These are phyloP conservation scores for Rhinopomastus cyanomelas DNA, from an alignment of 2,113 vertebrate species.

Conservation along the genomic window DNA sequence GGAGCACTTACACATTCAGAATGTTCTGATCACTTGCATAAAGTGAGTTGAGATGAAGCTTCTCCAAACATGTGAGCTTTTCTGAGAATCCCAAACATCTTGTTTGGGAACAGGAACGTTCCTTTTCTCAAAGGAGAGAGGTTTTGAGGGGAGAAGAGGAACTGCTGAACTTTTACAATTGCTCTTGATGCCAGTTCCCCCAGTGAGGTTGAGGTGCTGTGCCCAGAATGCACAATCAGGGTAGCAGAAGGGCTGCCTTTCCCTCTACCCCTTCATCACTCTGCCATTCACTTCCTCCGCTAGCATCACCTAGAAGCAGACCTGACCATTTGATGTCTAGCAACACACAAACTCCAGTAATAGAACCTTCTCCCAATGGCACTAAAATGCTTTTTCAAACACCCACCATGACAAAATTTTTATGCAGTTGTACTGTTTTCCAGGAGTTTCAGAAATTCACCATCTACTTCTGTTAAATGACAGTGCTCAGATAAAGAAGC, in stretches of 20 bases:
- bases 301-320: slow-evolving; percentile 48
- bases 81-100: background rate
- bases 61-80: background rate
- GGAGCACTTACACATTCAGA: background rate
- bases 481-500: background rate
- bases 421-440: background rate
- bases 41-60: background rate
- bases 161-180: slow-evolving; percentile 22
- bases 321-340: slow-evolving; percentile 16
- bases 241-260: slow-evolving; percentile 15
- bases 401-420: background rate
- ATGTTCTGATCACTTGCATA: background rate
- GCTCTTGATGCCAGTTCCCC: slow-evolving; percentile 35
- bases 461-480: background rate
- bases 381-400: background rate
- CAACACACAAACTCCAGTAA: background rate
- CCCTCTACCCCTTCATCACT: slow-evolving; percentile 30
- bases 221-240: slow-evolving; percentile 39
- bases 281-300: slow-evolving; percentile 55
- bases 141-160: slow-evolving; percentile 40
- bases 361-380: background rate
- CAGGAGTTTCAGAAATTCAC: background rate
- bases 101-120: background rate
- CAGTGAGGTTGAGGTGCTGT: slow-evolving; percentile 2
- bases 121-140: slow-evolving; percentile 40